Percentiles rank a stretch among this genome's conserved stretches.
Evolutionary conservation across 2,888 invertebrate species (phyloP).

Genomic region (Galerucella nymphaeae): DNA sequence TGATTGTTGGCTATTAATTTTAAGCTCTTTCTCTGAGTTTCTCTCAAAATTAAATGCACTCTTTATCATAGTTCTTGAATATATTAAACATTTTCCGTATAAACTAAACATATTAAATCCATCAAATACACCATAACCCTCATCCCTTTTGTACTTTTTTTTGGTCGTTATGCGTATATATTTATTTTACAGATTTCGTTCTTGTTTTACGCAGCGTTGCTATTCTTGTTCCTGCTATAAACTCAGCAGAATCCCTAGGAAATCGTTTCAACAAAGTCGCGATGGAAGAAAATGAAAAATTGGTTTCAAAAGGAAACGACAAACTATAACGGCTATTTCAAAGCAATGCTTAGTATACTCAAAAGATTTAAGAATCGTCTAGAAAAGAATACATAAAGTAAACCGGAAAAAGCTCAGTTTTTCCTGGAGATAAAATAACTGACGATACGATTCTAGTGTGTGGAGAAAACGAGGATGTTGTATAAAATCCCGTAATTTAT

Average conservation of each 20-base stretch:
- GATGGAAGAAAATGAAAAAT: conserved; percentile 26
- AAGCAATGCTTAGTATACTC: conserved; percentile 26
- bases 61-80: background rate
- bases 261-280: conserved; percentile 2
- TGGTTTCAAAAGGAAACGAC: conserved; percentile 26
- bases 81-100: conserved; percentile 6
- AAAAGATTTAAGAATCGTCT: conserved; percentile 26
- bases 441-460: background rate
- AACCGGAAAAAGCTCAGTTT: conserved; percentile 21
- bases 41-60: no score
- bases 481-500: conserved; percentile 13
- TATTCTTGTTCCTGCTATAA: background rate
- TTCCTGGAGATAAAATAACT: conserved; percentile 23
- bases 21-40: background rate
- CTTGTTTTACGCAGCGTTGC: background rate
- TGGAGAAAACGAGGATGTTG: conserved; percentile 7
- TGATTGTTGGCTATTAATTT: conserved; percentile 16
- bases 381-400: conserved; percentile 27
- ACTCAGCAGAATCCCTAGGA: background rate
- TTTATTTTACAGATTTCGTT: background rate
- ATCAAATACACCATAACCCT: background rate
- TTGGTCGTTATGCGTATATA: background rate
- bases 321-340: conserved; percentile 30
- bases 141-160: no score
- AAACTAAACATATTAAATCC: background rate